Evolutionary conservation across 2,113 vertebrate species (phyloP), one percentile per base, ranked within the genome.

Genomic region (Periophthalmodon schlosseri): DNA sequence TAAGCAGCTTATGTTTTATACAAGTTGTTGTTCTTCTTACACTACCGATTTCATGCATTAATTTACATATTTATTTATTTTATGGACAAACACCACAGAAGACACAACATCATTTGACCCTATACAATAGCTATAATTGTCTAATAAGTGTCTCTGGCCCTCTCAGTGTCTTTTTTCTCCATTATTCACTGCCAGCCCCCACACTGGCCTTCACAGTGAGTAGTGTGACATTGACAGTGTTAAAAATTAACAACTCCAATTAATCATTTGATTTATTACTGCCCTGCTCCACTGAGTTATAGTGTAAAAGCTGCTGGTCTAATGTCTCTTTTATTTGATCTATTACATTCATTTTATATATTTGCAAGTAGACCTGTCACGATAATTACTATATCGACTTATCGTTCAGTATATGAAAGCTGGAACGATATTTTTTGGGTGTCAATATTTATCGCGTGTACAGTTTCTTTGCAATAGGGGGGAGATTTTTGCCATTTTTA

Each of bases 171-270:
- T 28, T 34, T 16, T 63, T 14, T 63, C 28, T 4, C 24, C 60
- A 63, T 63, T 34, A 63, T 63, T 63, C 60, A 63, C 28, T 63
- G 60, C 28, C 5, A 18, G 60, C 60, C 60, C 15, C 15, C 5
- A 15, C 57, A 61, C 24, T 63, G 60, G 60, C 60, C 60, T 63
- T 63, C 60, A 63, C 60, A 63, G 28, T 63, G 60, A 63, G 16
- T 28, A 63, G 60, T 63, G 60, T 63, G 60, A 63, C 60, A 63
- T 28, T 60, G 57, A 60, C 57, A 60, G 28, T 24, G 60, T 63
- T 63, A 63, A 63, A 63, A 63, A 63, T 34, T 63, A 63, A 63
- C 28, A 63, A 63, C 24, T 63, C 28, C 24, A 63, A 63, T 63
- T 33, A 63, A 63, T 60, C 57, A 63, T 63, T 33, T 33, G 60